Evolutionary conservation across 1,140 invertebrate species (phyloP).

Genomic region (Drosophila tsacasi): DNA sequence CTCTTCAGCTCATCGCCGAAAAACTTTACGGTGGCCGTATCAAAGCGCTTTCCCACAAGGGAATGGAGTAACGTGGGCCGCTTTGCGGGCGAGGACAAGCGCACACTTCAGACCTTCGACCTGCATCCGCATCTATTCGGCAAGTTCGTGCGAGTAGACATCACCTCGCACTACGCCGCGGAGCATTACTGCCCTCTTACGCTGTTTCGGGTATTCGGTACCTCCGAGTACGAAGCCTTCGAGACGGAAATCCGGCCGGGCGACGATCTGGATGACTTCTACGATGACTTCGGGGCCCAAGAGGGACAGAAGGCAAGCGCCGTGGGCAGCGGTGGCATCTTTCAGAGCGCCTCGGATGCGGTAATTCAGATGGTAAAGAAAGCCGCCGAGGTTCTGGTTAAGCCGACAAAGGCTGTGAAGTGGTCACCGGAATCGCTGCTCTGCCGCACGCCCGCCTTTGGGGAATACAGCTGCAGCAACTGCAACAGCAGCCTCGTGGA

Average conservation of each 20-base stretch:
- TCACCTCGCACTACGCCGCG: constrained; percentile 96
- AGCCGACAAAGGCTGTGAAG: constrained; percentile 86
- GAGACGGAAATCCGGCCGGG: constrained; percentile 90
- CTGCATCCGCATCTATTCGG: constrained; percentile 93
- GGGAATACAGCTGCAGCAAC: constrained; percentile 56
- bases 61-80: constrained; percentile 96
- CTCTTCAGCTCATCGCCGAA: constrained; percentile 98
- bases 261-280: constrained; percentile 89
- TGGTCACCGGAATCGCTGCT: constrained; percentile 44
- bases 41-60: constrained; percentile 95
- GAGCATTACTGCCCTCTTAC: constrained; percentile 99
- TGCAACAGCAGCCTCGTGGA: constrained; percentile 66
- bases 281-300: constrained; percentile 85
- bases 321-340: constrained; percentile 87
- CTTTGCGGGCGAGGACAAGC: constrained; percentile 94
- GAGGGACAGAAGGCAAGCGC: constrained; percentile 75
- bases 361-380: constrained; percentile 95
- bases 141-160: constrained; percentile 97
- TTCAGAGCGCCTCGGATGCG: constrained; percentile 93
- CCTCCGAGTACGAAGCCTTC: constrained; percentile 95
- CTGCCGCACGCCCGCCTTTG: constrained; percentile 65
- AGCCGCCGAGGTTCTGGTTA: constrained; percentile 92
- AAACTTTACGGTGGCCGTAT: constrained; percentile 94
- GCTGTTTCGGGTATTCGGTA: constrained; percentile 95
- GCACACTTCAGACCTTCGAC: constrained; percentile 95